A percentile compares a stretch with the other conserved stretches of the same genome.
Evolutionary conservation across 37 sponge, comb jelly and placozoan species (phyloP).

Genomic region (Mnemiopsis leidyi): DNA sequence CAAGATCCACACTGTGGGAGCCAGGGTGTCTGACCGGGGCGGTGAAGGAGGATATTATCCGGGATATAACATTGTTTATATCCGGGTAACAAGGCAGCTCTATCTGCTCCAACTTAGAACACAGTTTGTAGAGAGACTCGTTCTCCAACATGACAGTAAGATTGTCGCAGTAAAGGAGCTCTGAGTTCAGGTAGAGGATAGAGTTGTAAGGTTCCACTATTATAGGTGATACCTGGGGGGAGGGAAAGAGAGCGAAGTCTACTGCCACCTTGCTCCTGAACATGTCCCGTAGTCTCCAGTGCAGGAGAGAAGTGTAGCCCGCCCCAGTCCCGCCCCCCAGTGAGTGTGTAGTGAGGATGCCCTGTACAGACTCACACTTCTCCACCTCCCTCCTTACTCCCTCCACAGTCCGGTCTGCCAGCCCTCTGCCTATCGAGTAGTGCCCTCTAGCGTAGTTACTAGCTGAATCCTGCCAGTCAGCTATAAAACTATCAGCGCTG

Average conservation of each 20-base stretch:
- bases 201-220: neutral
- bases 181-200: neutral
- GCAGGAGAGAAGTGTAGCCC: neutral
- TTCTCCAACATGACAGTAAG: neutral
- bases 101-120: neutral
- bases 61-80: neutral
- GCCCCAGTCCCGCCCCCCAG: conserved; percentile 22
- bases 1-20: neutral
- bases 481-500: neutral
- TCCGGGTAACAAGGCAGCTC: neutral
- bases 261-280: neutral
- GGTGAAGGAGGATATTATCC: neutral
- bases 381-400: neutral
- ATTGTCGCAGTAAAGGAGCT: neutral
- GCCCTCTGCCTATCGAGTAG: neutral
- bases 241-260: neutral
- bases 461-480: neutral
- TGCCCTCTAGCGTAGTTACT: neutral
- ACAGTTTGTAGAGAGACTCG: neutral
- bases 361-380: neutral
- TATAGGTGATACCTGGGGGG: neutral
- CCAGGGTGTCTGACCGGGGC: neutral
- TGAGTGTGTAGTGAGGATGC: neutral
- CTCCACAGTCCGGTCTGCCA: neutral
- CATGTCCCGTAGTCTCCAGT: neutral